These are phyloP conservation scores for Biston betularia DNA, from an alignment of 2,888 invertebrate species.

Conservation along the genomic window DNA sequence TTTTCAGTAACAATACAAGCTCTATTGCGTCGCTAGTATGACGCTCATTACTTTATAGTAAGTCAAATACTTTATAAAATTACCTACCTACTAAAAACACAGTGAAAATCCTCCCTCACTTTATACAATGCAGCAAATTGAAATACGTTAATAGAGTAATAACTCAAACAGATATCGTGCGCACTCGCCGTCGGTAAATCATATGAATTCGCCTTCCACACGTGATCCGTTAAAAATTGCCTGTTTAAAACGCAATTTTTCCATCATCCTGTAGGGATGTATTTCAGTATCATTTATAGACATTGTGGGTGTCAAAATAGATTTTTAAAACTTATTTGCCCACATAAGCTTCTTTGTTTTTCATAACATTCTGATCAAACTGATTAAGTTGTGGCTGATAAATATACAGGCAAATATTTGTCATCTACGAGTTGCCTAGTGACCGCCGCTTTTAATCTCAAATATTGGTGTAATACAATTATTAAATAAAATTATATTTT, in stretches of 20 bases:
- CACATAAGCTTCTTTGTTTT: not conserved
- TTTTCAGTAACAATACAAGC: no score
- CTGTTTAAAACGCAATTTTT: slow-evolving; percentile 75
- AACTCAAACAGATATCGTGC: slow-evolving; percentile 74
- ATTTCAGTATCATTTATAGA: slow-evolving; percentile 49
- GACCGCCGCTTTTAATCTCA: not conserved
- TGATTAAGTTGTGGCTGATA: not conserved
- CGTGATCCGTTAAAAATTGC: slow-evolving; percentile 80
- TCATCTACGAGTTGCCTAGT: not conserved
- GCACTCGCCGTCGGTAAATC: slow-evolving; percentile 77
- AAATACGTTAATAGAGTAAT: slow-evolving; percentile 61
- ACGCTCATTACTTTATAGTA: no score
- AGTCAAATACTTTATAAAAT: not conserved
- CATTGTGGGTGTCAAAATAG: slow-evolving; percentile 46
- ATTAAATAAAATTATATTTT: no score
- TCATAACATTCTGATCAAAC: no score
- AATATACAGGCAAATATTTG: not conserved
- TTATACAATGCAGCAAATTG: slow-evolving; percentile 19
- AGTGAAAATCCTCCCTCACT: slow-evolving; percentile 1
- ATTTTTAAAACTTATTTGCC: not conserved
- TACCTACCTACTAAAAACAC: not conserved
- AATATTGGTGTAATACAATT: not conserved
- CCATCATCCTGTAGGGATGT: slow-evolving; percentile 58
- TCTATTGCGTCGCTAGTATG: no score
- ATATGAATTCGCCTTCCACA: slow-evolving; percentile 61